phyloP scores from a whole-genome alignment of 2,888 invertebrate genomes.

The Minunthozetes semirufus region DNA sequence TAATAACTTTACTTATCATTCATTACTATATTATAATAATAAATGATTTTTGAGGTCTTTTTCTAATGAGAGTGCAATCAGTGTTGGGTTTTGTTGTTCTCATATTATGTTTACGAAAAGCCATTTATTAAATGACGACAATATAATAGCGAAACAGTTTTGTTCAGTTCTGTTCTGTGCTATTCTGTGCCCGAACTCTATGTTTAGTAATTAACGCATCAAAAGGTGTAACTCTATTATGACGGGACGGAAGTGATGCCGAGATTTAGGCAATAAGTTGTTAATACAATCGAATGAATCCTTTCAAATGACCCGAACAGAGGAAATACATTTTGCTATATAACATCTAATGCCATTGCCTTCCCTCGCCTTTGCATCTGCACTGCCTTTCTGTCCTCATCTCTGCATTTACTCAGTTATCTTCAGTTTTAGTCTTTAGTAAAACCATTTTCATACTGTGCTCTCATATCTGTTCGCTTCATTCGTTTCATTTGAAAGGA shows the following conservation, averaged over 20 bases:
- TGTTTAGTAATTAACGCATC: slow-evolving; percentile 26
- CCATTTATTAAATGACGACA: slow-evolving; percentile 20
- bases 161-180: no score
- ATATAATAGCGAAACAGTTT: slow-evolving; percentile 16
- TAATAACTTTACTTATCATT: neutral
- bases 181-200: neutral
- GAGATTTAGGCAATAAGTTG: slow-evolving; percentile 23
- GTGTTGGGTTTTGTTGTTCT: slow-evolving; percentile 1
- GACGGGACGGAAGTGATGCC: slow-evolving; percentile 22
- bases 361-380: neutral
- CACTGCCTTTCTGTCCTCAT: neutral
- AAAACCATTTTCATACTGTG: neutral
- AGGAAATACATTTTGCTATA: slow-evolving; percentile 19
- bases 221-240: slow-evolving; percentile 28
- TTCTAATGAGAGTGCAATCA: neutral
- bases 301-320: slow-evolving; percentile 16
- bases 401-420: slow-evolving; percentile 2
- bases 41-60: slow-evolving; percentile 7
- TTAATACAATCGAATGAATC: slow-evolving; percentile 16
- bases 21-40: neutral
- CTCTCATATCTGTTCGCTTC: slow-evolving; percentile 7
- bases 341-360: neutral
- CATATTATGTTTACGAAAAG: slow-evolving; percentile 11
- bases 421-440: neutral
- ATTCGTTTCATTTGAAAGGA: slow-evolving; percentile 19